These are phyloP conservation scores for Caiman crocodilus DNA, from an alignment of 2,797 vertebrate species.

Conservation along the genomic window DNA sequence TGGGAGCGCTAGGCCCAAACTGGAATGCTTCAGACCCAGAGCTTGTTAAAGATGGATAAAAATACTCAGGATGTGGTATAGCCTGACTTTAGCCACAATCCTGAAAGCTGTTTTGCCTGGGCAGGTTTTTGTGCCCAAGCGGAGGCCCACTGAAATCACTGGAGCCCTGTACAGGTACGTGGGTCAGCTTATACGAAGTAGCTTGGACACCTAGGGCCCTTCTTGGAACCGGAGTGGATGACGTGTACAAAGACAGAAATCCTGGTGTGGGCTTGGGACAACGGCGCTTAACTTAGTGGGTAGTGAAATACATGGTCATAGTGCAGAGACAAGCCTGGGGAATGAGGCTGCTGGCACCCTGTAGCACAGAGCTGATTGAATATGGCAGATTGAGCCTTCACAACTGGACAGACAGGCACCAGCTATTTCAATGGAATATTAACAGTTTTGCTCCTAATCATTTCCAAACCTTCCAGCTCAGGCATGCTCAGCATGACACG, in stretches of 20 bases:
- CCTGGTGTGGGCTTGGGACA: constrained; percentile 21
- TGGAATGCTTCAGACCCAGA: not conserved
- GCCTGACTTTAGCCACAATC: not conserved
- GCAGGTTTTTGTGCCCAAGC: not conserved
- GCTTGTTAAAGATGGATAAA: not conserved
- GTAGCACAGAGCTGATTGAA: constrained; percentile 72
- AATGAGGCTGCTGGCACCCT: constrained; percentile 70
- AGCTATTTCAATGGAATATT: constrained; percentile 70
- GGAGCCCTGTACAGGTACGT: not conserved
- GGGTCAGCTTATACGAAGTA: not conserved
- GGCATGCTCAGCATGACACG: constrained; percentile 7
- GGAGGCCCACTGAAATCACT: not conserved
- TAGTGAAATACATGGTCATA: constrained; percentile 68
- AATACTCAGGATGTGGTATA: not conserved
- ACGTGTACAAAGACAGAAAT: constrained; percentile 61
- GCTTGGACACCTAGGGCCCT: not conserved
- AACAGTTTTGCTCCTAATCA: constrained; percentile 75
- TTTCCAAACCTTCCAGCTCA: constrained; percentile 60
- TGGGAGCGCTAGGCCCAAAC: not conserved
- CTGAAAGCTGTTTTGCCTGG: not conserved
- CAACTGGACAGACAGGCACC: constrained; percentile 66
- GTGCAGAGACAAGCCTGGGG: constrained; percentile 67
- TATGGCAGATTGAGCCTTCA: constrained; percentile 71
- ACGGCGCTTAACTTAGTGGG: constrained; percentile 58
- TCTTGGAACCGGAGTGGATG: not conserved